Base-by-base conservation (phyloP, 1,140 invertebrate genomes). In the Ptiloglossa arizonensis region DNA sequence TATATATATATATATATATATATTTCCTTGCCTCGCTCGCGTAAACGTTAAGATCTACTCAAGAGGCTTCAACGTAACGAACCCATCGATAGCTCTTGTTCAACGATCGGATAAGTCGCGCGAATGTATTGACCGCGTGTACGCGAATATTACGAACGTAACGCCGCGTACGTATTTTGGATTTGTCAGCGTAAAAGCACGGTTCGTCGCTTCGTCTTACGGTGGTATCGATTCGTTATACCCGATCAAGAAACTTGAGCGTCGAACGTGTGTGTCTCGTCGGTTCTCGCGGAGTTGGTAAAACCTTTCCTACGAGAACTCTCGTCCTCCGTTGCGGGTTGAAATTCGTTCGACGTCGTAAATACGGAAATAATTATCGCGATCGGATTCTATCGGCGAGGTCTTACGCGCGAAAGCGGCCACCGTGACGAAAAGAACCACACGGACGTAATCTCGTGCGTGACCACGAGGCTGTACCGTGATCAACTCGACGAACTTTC, bases 21-120 rank as follows among this genome's bases (percentile, higher is more conserved):
- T 19, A 35, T 29, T 15, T 6, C 24, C 15, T 46, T 17, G 38
- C 35, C 6, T n/a, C 27, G 54, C 38, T n/a, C 62, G 48, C 62
- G 46, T 27, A 38, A 35, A 44, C 62, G 17, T 27, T 63, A 35
- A 32, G 52, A 52, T 73, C 57, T 63, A 63, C 17, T 22, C 5
- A 3, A 50, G n/a, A 4, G n/a, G 24, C 5, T n/a, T 70, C 27
- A 70, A 46, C 54, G 44, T 56, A 17, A 6, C 27, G 15, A 17
- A 54, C 35, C 22, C 27, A 29, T 22, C 48, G 24, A 73, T n/a
- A n/a, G 24, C 35, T 54, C n/a, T 52, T 19, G 35, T 66, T 41
- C 35, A 54, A 41, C 32, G 22, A 50, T 63, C 32, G 32, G 32
- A n/a, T 35, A 35, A 71, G 29, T 22, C 19, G 48, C 44, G 44